phyloP scores from a whole-genome alignment of 2,888 invertebrate genomes.

The Xylota sylvarum region DNA sequence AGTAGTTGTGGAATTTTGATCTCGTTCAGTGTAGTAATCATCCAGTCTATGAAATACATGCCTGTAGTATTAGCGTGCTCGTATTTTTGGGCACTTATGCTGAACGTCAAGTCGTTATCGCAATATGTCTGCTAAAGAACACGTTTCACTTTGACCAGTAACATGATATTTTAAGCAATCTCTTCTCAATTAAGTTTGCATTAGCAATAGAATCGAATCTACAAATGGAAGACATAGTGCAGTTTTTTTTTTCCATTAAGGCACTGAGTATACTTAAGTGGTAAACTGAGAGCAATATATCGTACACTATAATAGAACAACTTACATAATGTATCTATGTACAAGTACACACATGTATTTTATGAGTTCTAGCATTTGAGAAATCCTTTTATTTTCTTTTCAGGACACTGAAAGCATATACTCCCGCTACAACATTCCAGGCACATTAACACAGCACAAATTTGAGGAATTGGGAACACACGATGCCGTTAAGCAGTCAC shows the following conservation, averaged over 20 bases:
- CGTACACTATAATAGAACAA: background rate
- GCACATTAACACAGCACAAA: constrained; percentile 81
- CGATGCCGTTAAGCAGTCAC: constrained; percentile 81
- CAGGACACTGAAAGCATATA: constrained; percentile 80
- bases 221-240: constrained; percentile 3
- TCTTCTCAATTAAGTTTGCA: constrained; percentile 17
- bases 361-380: background rate
- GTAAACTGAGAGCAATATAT: background rate
- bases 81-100: background rate
- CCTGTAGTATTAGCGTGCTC: background rate
- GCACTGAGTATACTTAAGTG: background rate
- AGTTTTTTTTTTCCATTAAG: background rate
- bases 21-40: background rate
- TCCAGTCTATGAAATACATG: background rate
- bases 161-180: constrained; percentile 30
- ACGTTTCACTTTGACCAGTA: constrained; percentile 19
- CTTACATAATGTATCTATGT: background rate
- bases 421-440: constrained; percentile 81
- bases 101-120: constrained; percentile 34
- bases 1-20: background rate
- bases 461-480: constrained; percentile 82
- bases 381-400: constrained; percentile 54
- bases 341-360: background rate
- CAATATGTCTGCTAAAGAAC: constrained; percentile 28
- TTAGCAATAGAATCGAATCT: constrained; percentile 14